These are phyloP conservation scores for Saiga tatarica DNA, from an alignment of 2,113 vertebrate genomes.

Conservation along the genomic window DNA sequence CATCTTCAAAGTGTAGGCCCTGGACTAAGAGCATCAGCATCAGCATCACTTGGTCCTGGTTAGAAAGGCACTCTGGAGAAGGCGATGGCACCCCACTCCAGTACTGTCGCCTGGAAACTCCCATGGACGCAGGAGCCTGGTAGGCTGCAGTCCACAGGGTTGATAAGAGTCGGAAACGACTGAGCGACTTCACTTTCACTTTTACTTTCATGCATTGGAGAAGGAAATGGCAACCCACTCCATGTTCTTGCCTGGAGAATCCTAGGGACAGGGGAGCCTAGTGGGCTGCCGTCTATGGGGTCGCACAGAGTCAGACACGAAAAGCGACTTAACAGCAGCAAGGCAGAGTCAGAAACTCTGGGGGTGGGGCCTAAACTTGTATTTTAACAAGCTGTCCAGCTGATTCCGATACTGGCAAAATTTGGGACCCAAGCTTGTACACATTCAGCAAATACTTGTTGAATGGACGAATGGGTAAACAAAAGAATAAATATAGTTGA, in stretches of 20 bases:
- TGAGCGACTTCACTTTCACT: no score
- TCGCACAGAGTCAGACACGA: accelerated
- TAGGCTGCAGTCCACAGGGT: no score
- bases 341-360: neutral
- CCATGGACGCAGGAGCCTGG: no score
- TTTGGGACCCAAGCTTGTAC: neutral
- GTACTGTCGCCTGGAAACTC: no score
- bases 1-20: neutral
- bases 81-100: accelerated
- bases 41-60: neutral
- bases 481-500: neutral
- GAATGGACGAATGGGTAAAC: neutral
- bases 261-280: no score
- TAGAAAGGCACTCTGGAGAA: neutral
- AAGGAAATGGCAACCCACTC: no score
- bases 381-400: neutral
- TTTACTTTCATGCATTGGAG: no score
- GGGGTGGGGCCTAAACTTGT: neutral
- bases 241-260: no score
- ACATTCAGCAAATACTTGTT: neutral
- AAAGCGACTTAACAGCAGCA: no score
- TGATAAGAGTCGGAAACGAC: accelerated
- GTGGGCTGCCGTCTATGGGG: no score
- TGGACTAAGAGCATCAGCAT: neutral
- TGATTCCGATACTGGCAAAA: neutral